Base-by-base conservation (phyloP, 1,140 invertebrate species). In the Trialeurodes vaporariorum region DNA sequence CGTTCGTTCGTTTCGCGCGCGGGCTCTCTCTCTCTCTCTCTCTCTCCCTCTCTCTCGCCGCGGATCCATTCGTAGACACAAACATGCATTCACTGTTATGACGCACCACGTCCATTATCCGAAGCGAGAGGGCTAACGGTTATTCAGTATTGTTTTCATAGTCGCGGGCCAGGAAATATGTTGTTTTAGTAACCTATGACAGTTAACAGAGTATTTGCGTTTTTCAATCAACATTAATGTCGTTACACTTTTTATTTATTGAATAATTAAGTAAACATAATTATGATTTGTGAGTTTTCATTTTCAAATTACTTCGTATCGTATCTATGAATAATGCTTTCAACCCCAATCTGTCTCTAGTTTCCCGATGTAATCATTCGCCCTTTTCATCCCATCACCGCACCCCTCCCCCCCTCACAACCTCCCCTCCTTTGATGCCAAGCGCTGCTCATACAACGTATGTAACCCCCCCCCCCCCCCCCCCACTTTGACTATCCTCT, bases 211-310 rank as follows among this genome's bases (percentile, higher is more conserved):
- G 34, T 5, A 49, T 49, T 49, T 49, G 34, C 34, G 34, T 49
- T 49, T 49, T 49, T 49, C 34, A 49, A 49, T 49, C 34, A 49
- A 49, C 34, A 49, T 49, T 49, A 49, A 49, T 49, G 34, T 49
- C 34, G 34, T 49, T 49, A 49, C 34, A 49, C 34, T 49, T 49
- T 49, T 49, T 49, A 49, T 49, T 49, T 49, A 49, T 49, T 49
- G 34, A 49, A 49, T 49, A 49, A 49, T 49, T 49, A 49, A 49
- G 34, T 49, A 49, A 49, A 49, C 34, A 49, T 49, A 49, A 49
- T 49, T 49, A 49, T 49, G 34, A 49, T 49, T 49, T 49, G 34
- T 49, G 34, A 49, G 34, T 49, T 49, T 49, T 49, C 34, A 49
- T 49, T 49, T 49, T 49, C 34, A 17, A 49, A 49, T 49, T 49